Evolutionary conservation across 37 sponge, comb jelly and placozoan species (phyloP).

Genomic region (Corticium candelabrum): DNA sequence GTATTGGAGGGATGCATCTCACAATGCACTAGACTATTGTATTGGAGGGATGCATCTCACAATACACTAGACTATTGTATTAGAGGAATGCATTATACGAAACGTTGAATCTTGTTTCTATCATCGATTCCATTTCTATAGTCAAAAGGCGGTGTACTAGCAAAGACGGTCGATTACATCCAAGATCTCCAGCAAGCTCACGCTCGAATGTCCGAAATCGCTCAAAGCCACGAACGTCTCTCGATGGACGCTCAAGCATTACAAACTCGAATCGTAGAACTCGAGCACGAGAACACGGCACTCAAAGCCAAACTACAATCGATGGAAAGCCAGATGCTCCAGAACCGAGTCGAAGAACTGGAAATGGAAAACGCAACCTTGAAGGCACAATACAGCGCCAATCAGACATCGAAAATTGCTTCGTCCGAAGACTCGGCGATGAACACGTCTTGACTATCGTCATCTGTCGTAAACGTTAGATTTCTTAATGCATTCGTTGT

Average conservation of each 20-base stretch:
- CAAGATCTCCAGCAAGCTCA: slow-evolving; percentile 23
- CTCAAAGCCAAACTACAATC: neutral
- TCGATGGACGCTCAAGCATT: neutral
- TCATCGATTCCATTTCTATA: neutral
- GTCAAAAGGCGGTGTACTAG: slow-evolving; percentile 25
- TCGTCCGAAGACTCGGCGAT: no score
- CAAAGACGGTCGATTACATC: slow-evolving; percentile 31
- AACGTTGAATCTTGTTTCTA: no score
- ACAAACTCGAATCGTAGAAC: neutral
- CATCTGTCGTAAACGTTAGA: no score
- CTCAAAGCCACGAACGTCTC: neutral
- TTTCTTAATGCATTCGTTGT: no score
- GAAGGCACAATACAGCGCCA: neutral
- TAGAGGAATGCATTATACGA: no score
- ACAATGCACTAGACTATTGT: no score
- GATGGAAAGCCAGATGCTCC: neutral
- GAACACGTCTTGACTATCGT: no score
- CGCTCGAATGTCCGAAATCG: neutral
- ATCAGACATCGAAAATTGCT: no score
- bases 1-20: no score
- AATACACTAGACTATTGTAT: no score
- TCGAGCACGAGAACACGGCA: neutral
- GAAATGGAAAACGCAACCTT: neutral
- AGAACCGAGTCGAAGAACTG: no score
- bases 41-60: no score